phyloP scores from a whole-genome alignment of 2,113 vertebrate genomes.

The Nanorana parkeri region DNA sequence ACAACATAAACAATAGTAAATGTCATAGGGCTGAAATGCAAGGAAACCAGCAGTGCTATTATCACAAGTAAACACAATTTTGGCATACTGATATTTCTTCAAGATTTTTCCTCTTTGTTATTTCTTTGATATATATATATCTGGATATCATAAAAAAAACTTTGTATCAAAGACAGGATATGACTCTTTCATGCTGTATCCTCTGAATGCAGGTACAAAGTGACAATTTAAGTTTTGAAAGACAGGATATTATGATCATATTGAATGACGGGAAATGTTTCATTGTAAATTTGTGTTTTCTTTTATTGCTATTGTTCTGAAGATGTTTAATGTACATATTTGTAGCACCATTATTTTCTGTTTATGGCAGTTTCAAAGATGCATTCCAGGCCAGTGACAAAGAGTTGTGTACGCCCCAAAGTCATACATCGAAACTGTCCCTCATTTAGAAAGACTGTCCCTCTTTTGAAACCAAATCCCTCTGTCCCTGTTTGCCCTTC shows the following conservation, averaged over 20 bases:
- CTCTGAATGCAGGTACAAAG: conserved; percentile 30
- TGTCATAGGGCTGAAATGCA: background rate
- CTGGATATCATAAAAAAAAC: background rate
- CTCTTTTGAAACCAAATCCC: too few species aligned
- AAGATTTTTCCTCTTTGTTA: conserved; percentile 2
- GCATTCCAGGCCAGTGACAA: too few species aligned
- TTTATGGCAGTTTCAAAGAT: too few species aligned
- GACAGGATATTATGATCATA: conserved; percentile 31
- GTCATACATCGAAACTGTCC: too few species aligned
- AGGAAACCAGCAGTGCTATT: background rate
- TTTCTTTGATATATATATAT: conserved; percentile 17
- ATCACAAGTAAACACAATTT: background rate
- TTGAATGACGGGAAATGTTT: conserved; percentile 47
- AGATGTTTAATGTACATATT: too few species aligned
- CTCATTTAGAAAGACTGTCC: too few species aligned
- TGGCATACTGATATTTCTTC: background rate
- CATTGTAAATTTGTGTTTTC: conserved; percentile 9
- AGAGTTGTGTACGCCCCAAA: too few species aligned
- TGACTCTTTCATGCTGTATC: conserved; percentile 24
- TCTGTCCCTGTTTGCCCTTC: too few species aligned
- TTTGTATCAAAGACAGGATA: conserved; percentile 38
- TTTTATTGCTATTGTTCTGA: background rate
- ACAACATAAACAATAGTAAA: background rate
- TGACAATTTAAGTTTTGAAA: background rate
- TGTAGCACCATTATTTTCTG: too few species aligned